Evolutionary conservation across 2,888 invertebrate species (phyloP).

Genomic region (Chironomus tentans): DNA sequence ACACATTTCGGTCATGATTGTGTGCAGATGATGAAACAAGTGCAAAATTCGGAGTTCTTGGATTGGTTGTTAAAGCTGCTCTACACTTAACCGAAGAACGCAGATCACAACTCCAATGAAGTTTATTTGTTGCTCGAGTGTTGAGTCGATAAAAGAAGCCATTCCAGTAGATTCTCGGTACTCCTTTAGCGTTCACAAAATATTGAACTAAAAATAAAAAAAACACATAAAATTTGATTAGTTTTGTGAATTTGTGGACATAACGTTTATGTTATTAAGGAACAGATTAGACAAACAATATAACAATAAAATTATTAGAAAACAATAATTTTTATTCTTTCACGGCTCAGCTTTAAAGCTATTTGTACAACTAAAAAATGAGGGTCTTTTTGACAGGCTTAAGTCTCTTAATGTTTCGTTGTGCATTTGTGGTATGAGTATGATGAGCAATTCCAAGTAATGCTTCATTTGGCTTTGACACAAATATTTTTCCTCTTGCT

Average conservation of each 20-base stretch:
- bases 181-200: neutral
- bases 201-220: neutral
- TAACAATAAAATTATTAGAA: too few species aligned
- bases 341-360: neutral
- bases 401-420: slow-evolving; percentile 4
- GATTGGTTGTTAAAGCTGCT: neutral
- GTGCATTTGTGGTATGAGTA: neutral
- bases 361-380: too few species aligned
- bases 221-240: neutral
- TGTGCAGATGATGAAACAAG: neutral
- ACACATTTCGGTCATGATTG: neutral
- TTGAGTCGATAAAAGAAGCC: neutral
- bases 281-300: too few species aligned
- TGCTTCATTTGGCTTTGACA: neutral
- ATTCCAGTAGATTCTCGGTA: neutral
- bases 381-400: neutral
- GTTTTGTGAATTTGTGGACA: too few species aligned
- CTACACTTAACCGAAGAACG: neutral
- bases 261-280: too few species aligned
- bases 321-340: neutral
- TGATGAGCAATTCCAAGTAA: slow-evolving; percentile 1
- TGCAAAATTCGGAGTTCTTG: neutral
- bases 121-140: neutral
- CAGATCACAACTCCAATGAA: neutral
- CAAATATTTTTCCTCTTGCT: slow-evolving; percentile 39